Evolutionary conservation across 2,113 vertebrate genomes (phyloP), one percentile per base, ranked within the genome.

Genomic region (Hepsetus odoe): DNA sequence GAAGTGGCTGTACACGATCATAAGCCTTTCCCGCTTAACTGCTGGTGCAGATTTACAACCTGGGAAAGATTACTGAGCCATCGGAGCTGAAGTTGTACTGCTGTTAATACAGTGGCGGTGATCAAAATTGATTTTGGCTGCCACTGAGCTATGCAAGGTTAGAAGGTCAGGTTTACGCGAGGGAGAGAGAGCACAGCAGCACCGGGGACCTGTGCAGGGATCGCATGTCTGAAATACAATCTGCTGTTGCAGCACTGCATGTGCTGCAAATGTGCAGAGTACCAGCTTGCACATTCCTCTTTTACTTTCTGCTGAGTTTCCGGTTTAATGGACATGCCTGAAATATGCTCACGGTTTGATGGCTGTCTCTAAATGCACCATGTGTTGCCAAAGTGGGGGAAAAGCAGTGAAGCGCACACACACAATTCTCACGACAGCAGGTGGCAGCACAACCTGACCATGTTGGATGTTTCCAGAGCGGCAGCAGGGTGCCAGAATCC

Each of bases 401-500:
- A 30, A 24, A 2, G 14, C 22, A 0, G 5, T 11, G 20, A 35
- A 40, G 35, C 11, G 35, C 11, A 13, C 38, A 5, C 7, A 32
- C n/a, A 55, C 1, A 55, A 22, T 8, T 35, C 18, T 20, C 61
- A 24, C 0, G 44, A 22, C 66, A 8, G 24, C 56, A 70, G 55
- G 30, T 53, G 33, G 73, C 65, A 53, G 46, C 65, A 70, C 66
- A 64, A 30, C 40, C 73, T 71, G 58, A 46, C 20, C 49, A 35
- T 51, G 30, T 13, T 32, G 24, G 13, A 32, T 14, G 8, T 61
- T 20, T 5, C 40, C 46, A 13, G 28, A 18, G 30, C 44, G 61
- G 33, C 16, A 28, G 16, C 7, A 44, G 49, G 46, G 30, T 10
- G 8, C 7, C 68, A n/a, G 1, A 33, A 10, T 20, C 30, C 16